Conservation (phyloP, 2,797 vertebrate species). For the Novumbra hubbsi region DNA sequence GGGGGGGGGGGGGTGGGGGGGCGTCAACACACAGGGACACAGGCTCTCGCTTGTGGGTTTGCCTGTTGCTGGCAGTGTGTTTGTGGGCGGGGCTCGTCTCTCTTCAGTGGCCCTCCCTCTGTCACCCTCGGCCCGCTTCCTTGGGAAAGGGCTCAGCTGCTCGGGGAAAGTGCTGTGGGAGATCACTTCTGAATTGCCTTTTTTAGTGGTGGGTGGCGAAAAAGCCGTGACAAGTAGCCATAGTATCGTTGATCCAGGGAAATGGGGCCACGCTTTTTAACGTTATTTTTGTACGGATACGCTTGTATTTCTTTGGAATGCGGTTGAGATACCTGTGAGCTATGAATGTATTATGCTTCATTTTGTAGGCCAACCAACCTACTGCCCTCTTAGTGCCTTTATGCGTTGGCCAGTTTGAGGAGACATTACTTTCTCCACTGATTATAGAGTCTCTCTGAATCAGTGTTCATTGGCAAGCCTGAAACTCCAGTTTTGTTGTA, state of each 20-base stretch:
- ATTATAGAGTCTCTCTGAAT: slow-evolving; percentile 50
- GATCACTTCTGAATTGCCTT: slow-evolving; percentile 67
- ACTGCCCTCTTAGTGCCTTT: slow-evolving; percentile 76
- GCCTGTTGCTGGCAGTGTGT: slow-evolving; percentile 7
- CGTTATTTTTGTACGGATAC: slow-evolving; percentile 80
- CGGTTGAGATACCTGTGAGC: slow-evolving; percentile 62
- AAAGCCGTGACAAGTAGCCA: slow-evolving; percentile 71
- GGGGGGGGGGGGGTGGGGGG: no score
- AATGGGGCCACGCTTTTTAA: slow-evolving; percentile 63
- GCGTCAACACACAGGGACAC: slow-evolving; percentile 18
- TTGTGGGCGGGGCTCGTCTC: slow-evolving; percentile 42
- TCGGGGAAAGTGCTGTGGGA: slow-evolving; percentile 55
- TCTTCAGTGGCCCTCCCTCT: slow-evolving; percentile 31
- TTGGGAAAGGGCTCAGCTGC: slow-evolving; percentile 69
- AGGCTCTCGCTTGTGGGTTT: slow-evolving; percentile 36
- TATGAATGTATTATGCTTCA: slow-evolving; percentile 71
- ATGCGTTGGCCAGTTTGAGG: slow-evolving; percentile 54
- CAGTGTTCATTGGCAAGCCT: slow-evolving; percentile 66
- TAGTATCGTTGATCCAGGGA: slow-evolving; percentile 63
- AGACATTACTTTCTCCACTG: slow-evolving; percentile 10
- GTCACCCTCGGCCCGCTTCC: slow-evolving; percentile 56
- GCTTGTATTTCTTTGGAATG: slow-evolving; percentile 69
- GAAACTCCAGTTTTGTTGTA: slow-evolving; percentile 72
- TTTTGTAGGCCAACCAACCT: slow-evolving; percentile 69
- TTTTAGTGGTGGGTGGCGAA: slow-evolving; percentile 43